Conservation (phyloP, 1,140 invertebrate species). For the Centruroides sculpturatus region DNA sequence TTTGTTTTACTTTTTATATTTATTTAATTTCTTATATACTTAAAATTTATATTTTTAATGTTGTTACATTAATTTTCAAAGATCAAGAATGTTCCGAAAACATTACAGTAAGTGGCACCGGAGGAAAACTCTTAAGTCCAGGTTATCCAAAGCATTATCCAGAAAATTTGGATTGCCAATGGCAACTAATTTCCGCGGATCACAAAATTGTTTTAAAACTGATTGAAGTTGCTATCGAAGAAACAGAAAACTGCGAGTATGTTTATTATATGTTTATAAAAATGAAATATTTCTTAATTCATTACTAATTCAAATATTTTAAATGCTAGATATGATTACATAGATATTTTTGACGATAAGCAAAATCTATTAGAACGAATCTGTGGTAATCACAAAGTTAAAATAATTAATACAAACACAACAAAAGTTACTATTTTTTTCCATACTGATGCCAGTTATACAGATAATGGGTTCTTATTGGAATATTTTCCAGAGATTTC, state of each 20-base stretch:
- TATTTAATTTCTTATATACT: too few species aligned
- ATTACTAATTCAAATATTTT: background rate
- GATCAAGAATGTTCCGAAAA: constrained; percentile 7
- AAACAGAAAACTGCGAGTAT: constrained; percentile 14
- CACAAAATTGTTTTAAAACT: constrained; percentile 10
- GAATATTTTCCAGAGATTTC: constrained; percentile 10
- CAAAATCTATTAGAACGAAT: constrained; percentile 1
- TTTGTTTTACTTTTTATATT: too few species aligned
- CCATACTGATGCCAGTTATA: constrained; percentile 14
- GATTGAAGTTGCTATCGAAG: constrained; percentile 12
- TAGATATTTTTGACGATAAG: constrained; percentile 5
- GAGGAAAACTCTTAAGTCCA: constrained; percentile 41
- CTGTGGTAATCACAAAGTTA: constrained; percentile 13
- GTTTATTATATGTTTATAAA: background rate
- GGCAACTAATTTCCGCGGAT: constrained; percentile 10
- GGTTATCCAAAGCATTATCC: constrained; percentile 38
- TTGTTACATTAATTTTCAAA: too few species aligned
- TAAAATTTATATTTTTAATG: too few species aligned
- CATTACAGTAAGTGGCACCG: background rate
- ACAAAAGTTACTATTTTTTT: constrained; percentile 12
- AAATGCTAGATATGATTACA: constrained; percentile 1
- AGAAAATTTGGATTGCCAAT: constrained; percentile 16
- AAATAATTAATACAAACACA: constrained; percentile 12
- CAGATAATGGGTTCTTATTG: constrained; percentile 15
- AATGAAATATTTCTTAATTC: too few species aligned